phyloP scores from a whole-genome alignment of 2,113 vertebrate genomes.

The Crotalus tigris region DNA sequence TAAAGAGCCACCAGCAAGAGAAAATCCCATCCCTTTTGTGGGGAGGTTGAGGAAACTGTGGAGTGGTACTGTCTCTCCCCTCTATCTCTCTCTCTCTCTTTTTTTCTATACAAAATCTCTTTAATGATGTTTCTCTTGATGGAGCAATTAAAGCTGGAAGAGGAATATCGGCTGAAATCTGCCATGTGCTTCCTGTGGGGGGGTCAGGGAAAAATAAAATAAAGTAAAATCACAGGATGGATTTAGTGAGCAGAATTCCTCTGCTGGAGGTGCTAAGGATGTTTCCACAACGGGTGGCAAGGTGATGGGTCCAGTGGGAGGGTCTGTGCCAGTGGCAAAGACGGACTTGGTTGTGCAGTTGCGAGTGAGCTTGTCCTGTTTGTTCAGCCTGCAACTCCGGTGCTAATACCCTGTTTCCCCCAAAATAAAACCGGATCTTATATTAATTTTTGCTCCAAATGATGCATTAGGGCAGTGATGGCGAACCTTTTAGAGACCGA shows the following conservation, averaged over 20 bases:
- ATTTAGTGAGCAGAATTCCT: no score
- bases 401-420: background rate
- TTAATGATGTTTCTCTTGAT: background rate
- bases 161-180: background rate
- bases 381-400: background rate
- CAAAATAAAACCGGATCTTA: no score
- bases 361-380: background rate
- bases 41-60: background rate
- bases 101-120: background rate
- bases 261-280: background rate
- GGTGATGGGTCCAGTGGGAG: background rate
- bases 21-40: background rate
- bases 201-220: background rate
- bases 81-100: no score
- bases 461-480: no score
- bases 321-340: background rate
- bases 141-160: slow-evolving; percentile 17
- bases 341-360: background rate
- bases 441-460: no score
- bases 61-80: background rate
- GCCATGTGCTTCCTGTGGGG: background rate
- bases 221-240: background rate
- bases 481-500: no score
- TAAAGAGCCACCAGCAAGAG: background rate
- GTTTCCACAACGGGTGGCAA: background rate